Evolutionary conservation across 2,888 invertebrate species (phyloP), one percentile per base, ranked within the genome.

Genomic region (Anthophora plumipes): DNA sequence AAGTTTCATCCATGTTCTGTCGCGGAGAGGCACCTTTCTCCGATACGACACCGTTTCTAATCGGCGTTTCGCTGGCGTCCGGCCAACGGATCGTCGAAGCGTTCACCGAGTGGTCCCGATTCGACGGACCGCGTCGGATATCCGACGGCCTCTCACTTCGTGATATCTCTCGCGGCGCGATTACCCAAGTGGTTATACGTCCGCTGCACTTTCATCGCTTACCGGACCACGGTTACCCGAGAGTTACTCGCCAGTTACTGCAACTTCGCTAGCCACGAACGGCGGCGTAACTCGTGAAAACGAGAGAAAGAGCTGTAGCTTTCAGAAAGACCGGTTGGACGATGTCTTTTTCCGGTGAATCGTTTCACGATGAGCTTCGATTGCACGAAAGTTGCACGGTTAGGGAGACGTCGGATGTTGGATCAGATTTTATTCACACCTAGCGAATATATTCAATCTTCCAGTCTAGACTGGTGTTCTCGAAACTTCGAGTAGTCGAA

Each of bases 111-210:
- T 25, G 66, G 67, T 68, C 74, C 22, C 74, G 67, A 63, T 77
- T 68, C 54, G 54, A 48, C 61, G 64, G 69, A 43, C 14, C 59
- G 39, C 61, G 25, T 71, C 79, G 60, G 69, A 79, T 48, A 66
- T 76, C 64, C 69, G 69, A 64, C 64, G 43, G 61, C 60, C 67
- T 69, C 68, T 54, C 61, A 67, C 70, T 37, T 50, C 52, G 83
- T 78, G 31, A 80, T 85, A 85, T 85, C 85, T 85, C 88, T 81
- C 82, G 81, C 78, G 66, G 70, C 78, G 77, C 85, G 89, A 89
- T 90, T 89, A 89, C 83, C 85, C 83, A 89, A 88, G 88, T 87
- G 88, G 82, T 86, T 83, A 85, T 87, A 85, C 83, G 84, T 86
- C 83, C 83, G 83, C 77, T 72, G 85, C 83, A 88, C 90, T 90